Evolutionary conservation across 2,888 invertebrate genomes (phyloP), one percentile per base, ranked within the genome.

Genomic region (Conomelus anceps): DNA sequence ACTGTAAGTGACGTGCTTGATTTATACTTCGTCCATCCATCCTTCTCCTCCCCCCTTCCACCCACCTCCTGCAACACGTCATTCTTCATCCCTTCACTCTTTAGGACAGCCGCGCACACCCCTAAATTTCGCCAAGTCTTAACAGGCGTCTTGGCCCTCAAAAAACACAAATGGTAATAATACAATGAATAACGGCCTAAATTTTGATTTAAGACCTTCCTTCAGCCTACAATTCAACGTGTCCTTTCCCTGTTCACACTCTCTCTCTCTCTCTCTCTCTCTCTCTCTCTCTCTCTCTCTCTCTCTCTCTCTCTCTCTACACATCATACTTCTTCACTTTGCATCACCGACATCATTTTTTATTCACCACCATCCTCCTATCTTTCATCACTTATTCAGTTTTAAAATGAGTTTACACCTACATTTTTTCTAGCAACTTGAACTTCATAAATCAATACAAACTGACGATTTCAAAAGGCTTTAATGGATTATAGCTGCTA

Each of bases 221-320:
- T 1, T 24, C 89, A 29, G 23, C n/a, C 89, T 63, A 63, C n/a
- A 63, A n/a, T 63, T 63, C n/a, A 22, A 87, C 22, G 24, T 84
- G 90, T 89, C 88, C 87, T 88, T 89, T 89, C 29, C 85, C 90
- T 91, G 90, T 90, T 90, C n/a, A n/a, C n/a, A n/a, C n/a, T n/a
- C n/a, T n/a, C n/a, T n/a, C n/a, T n/a, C n/a, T n/a, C n/a, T n/a
- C 91, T 90, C 91, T 91, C 91, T 90, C 90, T 91, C 90, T 89
- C 90, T 91, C 91, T 90, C 90, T 34, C 89, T 88, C 89, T 89
- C 85, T 85, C 85, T 85, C 85, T 85, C 85, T 85, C 85, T n/a
- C 85, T 85, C 85, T 85, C 85, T 9, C 85, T 85, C 85, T 88
- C 90, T 90, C 89, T 86, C 89, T 90, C 86, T 86, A 84, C 90